A percentile compares a stretch with the other conserved stretches of the same genome.
These are phyloP conservation scores for Nylanderia fulva DNA, from an alignment of 1,140 invertebrate species.

Conservation along the genomic window DNA sequence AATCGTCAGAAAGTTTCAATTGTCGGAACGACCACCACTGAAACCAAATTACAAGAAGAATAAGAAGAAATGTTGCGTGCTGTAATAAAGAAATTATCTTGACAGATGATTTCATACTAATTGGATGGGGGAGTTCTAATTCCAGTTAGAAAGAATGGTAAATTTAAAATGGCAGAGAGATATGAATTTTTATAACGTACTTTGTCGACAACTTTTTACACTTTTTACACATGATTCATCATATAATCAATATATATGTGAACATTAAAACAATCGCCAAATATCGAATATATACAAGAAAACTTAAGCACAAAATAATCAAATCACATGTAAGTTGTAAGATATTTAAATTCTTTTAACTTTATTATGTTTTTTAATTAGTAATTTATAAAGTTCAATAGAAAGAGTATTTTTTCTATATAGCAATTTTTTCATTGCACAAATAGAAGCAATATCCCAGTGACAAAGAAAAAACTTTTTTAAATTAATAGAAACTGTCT, in stretches of 20 bases:
- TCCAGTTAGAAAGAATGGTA: not conserved
- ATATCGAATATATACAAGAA: not conserved
- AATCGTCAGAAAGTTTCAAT: constrained; percentile 95
- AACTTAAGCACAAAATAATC: not conserved
- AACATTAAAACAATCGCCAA: not conserved
- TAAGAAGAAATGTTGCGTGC: constrained; percentile 91
- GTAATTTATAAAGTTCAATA: not conserved
- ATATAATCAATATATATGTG: not conserved
- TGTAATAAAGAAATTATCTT: constrained; percentile 86
- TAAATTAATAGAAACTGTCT: not conserved
- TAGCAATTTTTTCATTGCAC: not conserved
- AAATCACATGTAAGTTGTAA: not conserved
- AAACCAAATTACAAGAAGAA: constrained; percentile 90
- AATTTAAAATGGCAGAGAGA: not conserved
- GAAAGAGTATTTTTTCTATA: constrained; percentile 15
- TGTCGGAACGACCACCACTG: constrained; percentile 93
- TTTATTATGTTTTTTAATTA: not conserved
- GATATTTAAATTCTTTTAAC: not conserved
- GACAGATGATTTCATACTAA: constrained; percentile 5
- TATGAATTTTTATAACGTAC: not conserved
- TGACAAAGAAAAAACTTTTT: constrained; percentile 20
- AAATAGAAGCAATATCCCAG: not conserved
- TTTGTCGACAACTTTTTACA: not conserved
- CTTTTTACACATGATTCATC: not conserved
- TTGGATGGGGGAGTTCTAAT: constrained; percentile 17